Evolutionary conservation across 2,113 vertebrate species (phyloP), one percentile per base, ranked within the genome.

Genomic region (Corythornis vintsioides): DNA sequence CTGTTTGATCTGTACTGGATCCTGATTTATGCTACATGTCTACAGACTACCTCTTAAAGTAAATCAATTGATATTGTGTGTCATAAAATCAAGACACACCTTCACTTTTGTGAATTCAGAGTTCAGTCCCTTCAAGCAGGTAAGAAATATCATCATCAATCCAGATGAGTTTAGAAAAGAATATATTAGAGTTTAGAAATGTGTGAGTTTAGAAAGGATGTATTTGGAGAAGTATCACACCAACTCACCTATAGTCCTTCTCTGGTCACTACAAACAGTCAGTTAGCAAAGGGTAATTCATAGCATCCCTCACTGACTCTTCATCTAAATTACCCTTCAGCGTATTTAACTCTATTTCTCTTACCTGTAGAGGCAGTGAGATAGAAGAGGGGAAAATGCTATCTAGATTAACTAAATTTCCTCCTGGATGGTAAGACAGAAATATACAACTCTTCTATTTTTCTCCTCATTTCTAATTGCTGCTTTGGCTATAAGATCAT

Each of bases 51-150:
- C 8, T 57, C 20, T 75, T 86, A 50, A 83, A 94, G 53, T 31
- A 0, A 50, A n/a, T 50, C 18, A 28, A 3, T 20, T 65, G 9
- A 38, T 72, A 22, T 2, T 57, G 8, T 26, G 4, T 57, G 4
- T 22, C 38, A 56, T 70, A 17, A 24, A 38, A 57, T 17, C 12
- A 52, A 56, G 1, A 61, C 5, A 2, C 4, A 15, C 14, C 13
- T 59, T 70, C 65, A 70, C 28, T 14, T 70, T 3, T 33, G 15
- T 8, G 3, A 83, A 74, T 77, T 70, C 14, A 55, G 26, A 52
- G 15, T 45, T 28, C 3, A 16, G 8, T 53, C 13, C 3, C 43
- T 57, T 80, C 35, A 73, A 66, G 42, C 7, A 70, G 33, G 11
- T 25, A 57, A 48, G 5, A 53, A 77, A 66, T 69, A 73, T 5